Percentiles rank a stretch among this genome's conserved stretches.
Conservation (phyloP, 1,140 invertebrate species). For the Thaumatotibia leucotreta region DNA sequence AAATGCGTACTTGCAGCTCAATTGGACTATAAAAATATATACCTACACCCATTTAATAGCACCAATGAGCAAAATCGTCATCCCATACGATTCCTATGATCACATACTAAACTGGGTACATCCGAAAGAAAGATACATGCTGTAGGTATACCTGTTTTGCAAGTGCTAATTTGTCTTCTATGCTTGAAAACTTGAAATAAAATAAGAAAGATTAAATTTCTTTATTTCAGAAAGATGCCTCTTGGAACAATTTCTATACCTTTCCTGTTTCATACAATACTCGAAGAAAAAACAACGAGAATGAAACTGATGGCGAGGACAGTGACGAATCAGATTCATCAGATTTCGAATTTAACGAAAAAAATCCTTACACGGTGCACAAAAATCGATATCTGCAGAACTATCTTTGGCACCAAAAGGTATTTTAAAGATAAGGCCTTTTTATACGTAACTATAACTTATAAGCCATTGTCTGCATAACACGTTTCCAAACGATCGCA, state of each 20-base stretch:
- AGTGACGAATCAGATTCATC: not conserved
- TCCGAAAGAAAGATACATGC: too few relatives aligned
- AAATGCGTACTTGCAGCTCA: too few relatives aligned
- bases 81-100: too few relatives aligned
- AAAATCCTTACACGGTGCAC: constrained; percentile 51
- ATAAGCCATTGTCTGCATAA: too few relatives aligned
- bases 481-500: too few relatives aligned
- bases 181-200: not conserved
- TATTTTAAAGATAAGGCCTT: too few relatives aligned
- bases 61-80: too few relatives aligned
- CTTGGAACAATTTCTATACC: not conserved
- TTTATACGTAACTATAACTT: too few relatives aligned
- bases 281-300: not conserved
- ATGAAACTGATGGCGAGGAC: not conserved
- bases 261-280: not conserved
- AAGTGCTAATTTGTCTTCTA: not conserved
- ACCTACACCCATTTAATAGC: too few relatives aligned
- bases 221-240: not conserved
- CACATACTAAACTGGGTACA: too few relatives aligned
- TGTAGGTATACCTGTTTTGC: too few relatives aligned
- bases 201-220: not conserved
- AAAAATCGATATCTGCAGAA: constrained; percentile 55
- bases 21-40: too few relatives aligned
- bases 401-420: constrained; percentile 51
- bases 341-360: constrained; percentile 38